Percentiles rank a stretch among this genome's conserved stretches.
Conservation (phyloP, 2,888 invertebrate genomes). For the Sarcophaga variegata region DNA sequence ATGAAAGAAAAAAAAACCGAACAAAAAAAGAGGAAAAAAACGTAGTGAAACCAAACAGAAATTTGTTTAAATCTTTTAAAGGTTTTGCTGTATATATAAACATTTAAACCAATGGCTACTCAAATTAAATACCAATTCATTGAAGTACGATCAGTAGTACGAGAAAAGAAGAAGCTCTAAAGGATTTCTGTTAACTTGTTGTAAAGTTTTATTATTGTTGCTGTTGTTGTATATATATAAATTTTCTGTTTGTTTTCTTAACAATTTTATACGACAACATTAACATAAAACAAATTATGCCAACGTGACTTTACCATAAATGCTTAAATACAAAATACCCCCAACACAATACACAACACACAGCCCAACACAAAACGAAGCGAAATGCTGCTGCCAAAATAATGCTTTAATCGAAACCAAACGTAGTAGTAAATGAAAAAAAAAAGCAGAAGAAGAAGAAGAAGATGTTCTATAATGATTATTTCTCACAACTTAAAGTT, state of each 20-base stretch:
- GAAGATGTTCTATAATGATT: constrained; percentile 66
- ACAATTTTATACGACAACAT: constrained; percentile 73
- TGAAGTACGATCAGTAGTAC: constrained; percentile 70
- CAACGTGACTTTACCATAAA: constrained; percentile 82
- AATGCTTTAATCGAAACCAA: no score
- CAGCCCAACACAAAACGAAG: background rate
- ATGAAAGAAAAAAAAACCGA: background rate
- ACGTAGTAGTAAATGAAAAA: background rate
- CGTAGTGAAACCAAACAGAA: constrained; percentile 33
- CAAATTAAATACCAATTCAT: constrained; percentile 82
- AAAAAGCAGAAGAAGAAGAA: constrained; percentile 24
- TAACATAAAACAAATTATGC: constrained; percentile 83
- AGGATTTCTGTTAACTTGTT: constrained; percentile 63
- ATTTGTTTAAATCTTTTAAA: constrained; percentile 61
- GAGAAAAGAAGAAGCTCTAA: constrained; percentile 58
- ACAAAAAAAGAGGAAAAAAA: background rate
- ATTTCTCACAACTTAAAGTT: constrained; percentile 54
- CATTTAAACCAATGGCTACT: constrained; percentile 71
- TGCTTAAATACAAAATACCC: constrained; percentile 73
- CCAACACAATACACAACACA: constrained; percentile 9
- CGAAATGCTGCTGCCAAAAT: background rate
- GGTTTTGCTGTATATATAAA: constrained; percentile 32
- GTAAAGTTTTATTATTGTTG: constrained; percentile 18
- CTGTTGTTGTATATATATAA: constrained; percentile 22
- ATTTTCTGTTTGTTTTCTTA: constrained; percentile 60